Evolutionary conservation across 2,113 vertebrate species (phyloP).

Genomic region (Azemiops feae): DNA sequence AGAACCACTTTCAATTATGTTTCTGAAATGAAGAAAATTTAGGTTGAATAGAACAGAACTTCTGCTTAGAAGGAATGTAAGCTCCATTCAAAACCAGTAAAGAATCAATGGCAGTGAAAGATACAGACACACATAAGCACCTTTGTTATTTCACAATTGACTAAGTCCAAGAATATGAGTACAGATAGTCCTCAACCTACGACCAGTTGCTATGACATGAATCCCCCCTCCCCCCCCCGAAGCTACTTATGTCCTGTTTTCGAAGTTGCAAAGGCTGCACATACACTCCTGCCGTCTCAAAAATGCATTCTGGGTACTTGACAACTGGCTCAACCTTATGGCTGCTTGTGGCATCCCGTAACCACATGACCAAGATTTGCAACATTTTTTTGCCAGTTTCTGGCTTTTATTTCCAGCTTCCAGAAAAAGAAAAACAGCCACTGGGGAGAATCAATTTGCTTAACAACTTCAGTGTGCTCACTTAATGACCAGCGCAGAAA

Average conservation of each 20-base stretch:
- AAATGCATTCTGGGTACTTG: not conserved
- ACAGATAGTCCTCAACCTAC: not conserved
- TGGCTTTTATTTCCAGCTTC: not conserved
- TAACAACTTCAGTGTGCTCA: not conserved
- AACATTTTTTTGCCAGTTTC: not conserved
- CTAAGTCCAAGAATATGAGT: not conserved
- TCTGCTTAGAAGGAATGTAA: not conserved
- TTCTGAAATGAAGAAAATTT: not conserved
- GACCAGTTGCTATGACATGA: not conserved
- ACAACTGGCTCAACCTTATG: too few species aligned
- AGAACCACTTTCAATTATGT: not conserved
- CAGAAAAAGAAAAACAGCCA: not conserved
- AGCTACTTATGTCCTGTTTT: not conserved
- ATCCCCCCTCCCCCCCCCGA: not conserved
- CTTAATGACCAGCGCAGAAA: not conserved
- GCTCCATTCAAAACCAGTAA: not conserved
- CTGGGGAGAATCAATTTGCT: not conserved
- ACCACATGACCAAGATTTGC: not conserved
- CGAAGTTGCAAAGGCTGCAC: not conserved
- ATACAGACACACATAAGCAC: not conserved
- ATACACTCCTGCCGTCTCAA: not conserved
- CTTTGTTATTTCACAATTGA: not conserved
- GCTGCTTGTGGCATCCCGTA: too few species aligned
- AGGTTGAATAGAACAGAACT: not conserved
- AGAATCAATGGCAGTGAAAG: not conserved